Percentiles rank a stretch among this genome's conserved stretches.
These are phyloP conservation scores for Grallaria varia DNA, from an alignment of 2,113 vertebrate genomes.

Conservation along the genomic window DNA sequence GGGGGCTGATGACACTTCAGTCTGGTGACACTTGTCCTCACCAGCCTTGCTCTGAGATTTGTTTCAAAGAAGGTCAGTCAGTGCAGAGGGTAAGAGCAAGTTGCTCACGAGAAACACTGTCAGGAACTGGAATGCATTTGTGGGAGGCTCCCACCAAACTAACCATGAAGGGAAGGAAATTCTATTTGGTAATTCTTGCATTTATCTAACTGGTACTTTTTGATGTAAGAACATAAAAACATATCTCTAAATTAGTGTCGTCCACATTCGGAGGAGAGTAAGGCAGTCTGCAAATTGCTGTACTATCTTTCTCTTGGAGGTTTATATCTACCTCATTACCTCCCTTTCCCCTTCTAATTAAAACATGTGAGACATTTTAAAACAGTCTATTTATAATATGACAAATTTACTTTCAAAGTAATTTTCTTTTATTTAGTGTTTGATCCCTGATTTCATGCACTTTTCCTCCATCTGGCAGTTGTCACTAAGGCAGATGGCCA, in stretches of 20 bases:
- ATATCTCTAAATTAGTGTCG: conserved; percentile 60
- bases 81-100: background rate
- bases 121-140: background rate
- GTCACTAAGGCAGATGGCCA: conserved; percentile 80
- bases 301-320: background rate
- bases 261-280: background rate
- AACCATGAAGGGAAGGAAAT: background rate
- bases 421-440: conserved; percentile 74
- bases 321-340: conserved; percentile 15
- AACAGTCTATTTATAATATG: conserved; percentile 70
- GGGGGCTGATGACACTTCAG: background rate
- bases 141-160: background rate
- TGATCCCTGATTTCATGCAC: conserved; percentile 66
- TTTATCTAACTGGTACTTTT: conserved; percentile 23
- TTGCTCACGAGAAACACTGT: background rate
- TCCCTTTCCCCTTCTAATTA: conserved; percentile 47
- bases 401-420: conserved; percentile 75
- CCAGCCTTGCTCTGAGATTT: background rate
- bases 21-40: background rate
- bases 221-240: conserved; percentile 48
- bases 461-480: conserved; percentile 79
- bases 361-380: conserved; percentile 69
- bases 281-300: background rate
- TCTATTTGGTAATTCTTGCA: conserved; percentile 41
- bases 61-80: background rate